Evolutionary conservation across 2,888 invertebrate species (phyloP), one percentile per base, ranked within the genome.

Genomic region (Aphidius colemani): DNA sequence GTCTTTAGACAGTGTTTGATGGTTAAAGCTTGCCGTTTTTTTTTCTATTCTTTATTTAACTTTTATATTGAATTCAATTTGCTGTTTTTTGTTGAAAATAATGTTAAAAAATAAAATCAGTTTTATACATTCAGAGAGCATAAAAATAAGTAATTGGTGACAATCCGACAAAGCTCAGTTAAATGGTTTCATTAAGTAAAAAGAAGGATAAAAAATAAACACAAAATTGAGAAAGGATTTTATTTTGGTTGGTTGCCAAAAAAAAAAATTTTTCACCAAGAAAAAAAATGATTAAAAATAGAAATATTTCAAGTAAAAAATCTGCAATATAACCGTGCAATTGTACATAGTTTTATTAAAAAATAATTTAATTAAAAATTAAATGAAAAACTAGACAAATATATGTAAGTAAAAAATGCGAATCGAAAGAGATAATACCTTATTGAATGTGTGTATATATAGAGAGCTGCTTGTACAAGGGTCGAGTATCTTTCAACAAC

Each of bases 361-460:
- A 45, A 45, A 63, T 46, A 63, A 53, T 50, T 61, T 55, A 49
- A 62, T 64, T 63, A 59, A 40, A 44, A 55, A 44, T 60, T 61
- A 61, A 59, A 59, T 45, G 18, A 65, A 56, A 50, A 30, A 30
- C 5, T 30, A 30, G 30, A 30, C 30, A 30, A 30, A 30, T 30
- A 30, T 30, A 30, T 30, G 57, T 13, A 53, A 61, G 64, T 30
- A 18, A 57, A 59, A 58, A 53, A 57, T 45, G 57, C 45, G 9
- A 50, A 49, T 53, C 8, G 53, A 56, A n/a, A n/a, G 60, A 58
- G 61, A 48, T 68, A 66, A 67, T 70, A 70, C 72, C 69, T 70
- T 69, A 68, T 71, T 69, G 69, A 68, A 69, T 70, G 67, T 72
- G 30, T 30, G 5, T 30, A 18, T 18, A 18, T 18, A 18, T 18